phyloP scores from a whole-genome alignment of 2,113 vertebrate species.

The Cairina moschata region DNA sequence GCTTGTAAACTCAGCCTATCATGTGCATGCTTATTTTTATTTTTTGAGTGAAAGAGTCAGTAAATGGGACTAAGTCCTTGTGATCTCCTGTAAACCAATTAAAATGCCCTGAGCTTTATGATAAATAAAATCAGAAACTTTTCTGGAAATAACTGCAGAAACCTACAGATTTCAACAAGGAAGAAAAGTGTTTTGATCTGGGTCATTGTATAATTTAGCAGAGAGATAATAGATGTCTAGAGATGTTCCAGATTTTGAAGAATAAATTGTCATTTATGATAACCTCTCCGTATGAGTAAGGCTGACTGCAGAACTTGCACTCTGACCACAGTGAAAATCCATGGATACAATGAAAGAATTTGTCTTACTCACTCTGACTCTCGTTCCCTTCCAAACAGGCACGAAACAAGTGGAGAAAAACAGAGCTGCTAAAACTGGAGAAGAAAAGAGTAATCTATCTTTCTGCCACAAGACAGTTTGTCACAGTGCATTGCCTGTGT shows the following conservation, averaged over 20 bases:
- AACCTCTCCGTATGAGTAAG: neutral
- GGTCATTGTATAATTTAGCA: neutral
- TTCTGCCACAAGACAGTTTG: neutral
- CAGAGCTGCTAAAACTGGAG: neutral
- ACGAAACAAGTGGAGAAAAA: neutral
- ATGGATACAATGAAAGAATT: neutral
- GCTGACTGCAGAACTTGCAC: neutral
- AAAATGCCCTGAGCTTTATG: neutral
- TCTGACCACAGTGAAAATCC: neutral
- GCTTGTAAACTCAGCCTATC: neutral
- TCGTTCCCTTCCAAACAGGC: neutral
- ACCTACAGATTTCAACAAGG: neutral
- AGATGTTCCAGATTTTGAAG: neutral
- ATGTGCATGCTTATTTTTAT: neutral
- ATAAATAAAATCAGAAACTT: neutral
- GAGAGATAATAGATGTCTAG: neutral
- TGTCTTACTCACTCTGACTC: rapidly evolving
- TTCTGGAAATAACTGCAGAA: neutral
- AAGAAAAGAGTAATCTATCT: neutral
- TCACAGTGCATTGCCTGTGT: neutral
- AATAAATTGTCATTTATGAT: neutral
- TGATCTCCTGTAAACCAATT: neutral
- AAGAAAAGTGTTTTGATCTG: neutral
- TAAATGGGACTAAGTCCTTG: neutral
- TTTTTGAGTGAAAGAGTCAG: neutral